phyloP scores from a whole-genome alignment of 2,888 invertebrate species.

The Acrocyrtus sp. region DNA sequence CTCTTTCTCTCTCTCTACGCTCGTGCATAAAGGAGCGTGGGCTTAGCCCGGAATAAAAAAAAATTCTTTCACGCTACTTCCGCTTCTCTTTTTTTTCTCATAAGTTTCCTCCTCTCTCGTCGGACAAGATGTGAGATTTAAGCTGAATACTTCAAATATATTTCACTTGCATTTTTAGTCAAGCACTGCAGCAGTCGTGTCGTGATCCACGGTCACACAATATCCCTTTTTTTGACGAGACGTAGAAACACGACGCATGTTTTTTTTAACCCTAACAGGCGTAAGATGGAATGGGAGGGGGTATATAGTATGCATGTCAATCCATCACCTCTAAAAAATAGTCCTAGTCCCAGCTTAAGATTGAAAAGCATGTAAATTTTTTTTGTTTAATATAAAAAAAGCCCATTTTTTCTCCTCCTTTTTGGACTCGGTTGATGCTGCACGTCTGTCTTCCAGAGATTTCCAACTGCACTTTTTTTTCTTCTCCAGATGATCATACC shows the following conservation, averaged over 20 bases:
- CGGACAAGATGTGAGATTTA: neutral
- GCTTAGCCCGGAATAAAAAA: neutral
- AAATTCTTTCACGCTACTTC: constrained; percentile 12
- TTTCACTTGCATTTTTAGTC: neutral
- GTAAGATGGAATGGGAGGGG: neutral
- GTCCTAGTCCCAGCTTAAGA: too few species aligned
- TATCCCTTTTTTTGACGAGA: too few species aligned
- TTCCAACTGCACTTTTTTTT: too few species aligned
- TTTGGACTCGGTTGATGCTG: too few species aligned
- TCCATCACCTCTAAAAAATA: neutral
- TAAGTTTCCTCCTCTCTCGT: neutral
- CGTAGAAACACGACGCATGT: neutral
- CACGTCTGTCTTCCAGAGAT: too few species aligned
- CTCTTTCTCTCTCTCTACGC: neutral
- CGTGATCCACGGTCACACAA: neutral
- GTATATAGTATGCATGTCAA: neutral
- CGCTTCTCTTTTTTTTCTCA: constrained; percentile 2
- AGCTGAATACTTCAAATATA: neutral
- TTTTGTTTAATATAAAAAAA: too few species aligned
- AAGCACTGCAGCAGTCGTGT: neutral
- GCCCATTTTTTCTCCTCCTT: too few species aligned
- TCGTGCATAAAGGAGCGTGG: neutral
- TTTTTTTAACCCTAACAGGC: neutral
- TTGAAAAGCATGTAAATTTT: too few species aligned
- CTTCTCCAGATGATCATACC: too few species aligned